A percentile compares a stretch with the other conserved stretches of the same genome.
Conservation (phyloP, 1,140 invertebrate species). For the Theocolax elegans region DNA sequence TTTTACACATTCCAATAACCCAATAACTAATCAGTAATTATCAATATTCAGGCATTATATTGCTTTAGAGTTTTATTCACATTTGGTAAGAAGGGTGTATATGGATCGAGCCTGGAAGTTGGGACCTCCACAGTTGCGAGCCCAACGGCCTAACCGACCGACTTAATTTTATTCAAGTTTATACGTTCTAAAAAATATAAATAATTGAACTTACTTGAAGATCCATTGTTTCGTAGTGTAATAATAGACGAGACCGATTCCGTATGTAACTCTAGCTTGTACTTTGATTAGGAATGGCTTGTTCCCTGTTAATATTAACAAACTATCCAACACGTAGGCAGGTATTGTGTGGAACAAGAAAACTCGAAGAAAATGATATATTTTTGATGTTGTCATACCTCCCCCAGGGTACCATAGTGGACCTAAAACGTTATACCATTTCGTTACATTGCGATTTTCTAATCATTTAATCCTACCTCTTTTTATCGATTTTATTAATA, state of each 20-base stretch:
- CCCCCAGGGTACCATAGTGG: conserved; percentile 86
- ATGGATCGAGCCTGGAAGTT: no score
- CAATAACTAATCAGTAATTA: no score
- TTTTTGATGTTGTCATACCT: conserved; percentile 75
- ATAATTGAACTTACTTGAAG: conserved; percentile 73
- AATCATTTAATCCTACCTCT: not conserved
- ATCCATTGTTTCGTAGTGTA: conserved; percentile 88
- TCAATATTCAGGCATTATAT: no score
- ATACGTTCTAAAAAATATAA: no score
- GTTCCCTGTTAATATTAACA: conserved; percentile 75
- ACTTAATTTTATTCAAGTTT: no score
- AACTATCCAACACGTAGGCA: conserved; percentile 81
- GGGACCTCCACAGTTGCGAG: no score
- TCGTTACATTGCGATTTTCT: not conserved
- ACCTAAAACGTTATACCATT: conserved; percentile 48
- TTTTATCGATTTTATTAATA: no score
- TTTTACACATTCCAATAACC: no score
- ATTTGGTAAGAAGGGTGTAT: no score
- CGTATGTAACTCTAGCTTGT: conserved; percentile 74
- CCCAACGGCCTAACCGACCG: no score
- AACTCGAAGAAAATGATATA: conserved; percentile 75
- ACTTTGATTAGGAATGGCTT: conserved; percentile 80
- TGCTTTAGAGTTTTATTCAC: no score
- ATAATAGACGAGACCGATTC: conserved; percentile 79
- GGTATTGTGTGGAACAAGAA: conserved; percentile 84